Conservation (phyloP, 1,140 invertebrate genomes). For the Pogonognathellus flavescens region DNA sequence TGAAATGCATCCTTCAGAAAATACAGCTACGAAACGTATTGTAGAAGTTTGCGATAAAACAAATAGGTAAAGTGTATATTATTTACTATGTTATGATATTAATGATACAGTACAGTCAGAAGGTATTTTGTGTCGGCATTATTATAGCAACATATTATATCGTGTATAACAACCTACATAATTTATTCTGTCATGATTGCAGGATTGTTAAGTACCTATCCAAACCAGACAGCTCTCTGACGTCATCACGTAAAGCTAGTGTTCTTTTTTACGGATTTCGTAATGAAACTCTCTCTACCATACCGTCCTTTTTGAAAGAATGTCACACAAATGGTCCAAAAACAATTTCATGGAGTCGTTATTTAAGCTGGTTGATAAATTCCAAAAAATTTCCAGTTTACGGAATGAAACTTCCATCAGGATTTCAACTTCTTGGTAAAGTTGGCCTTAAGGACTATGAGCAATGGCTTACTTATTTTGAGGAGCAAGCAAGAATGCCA, state of each 20-base stretch:
- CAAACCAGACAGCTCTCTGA: slow-evolving; percentile 65
- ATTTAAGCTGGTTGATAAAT: slow-evolving; percentile 67
- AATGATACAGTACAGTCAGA: too few relatives aligned
- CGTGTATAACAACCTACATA: too few relatives aligned
- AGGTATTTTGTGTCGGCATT: too few relatives aligned
- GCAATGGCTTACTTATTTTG: slow-evolving; percentile 67
- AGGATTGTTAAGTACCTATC: slow-evolving; percentile 65
- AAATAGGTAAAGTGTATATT: slow-evolving; percentile 61
- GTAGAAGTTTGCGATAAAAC: slow-evolving; percentile 67
- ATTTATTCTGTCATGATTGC: not conserved
- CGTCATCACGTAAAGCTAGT: slow-evolving; percentile 67
- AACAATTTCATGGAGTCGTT: slow-evolving; percentile 64
- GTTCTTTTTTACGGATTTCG: slow-evolving; percentile 68
- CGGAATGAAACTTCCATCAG: slow-evolving; percentile 68
- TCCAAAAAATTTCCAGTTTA: slow-evolving; percentile 65
- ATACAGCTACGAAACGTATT: slow-evolving; percentile 66
- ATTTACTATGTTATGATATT: too few relatives aligned
- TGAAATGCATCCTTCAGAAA: slow-evolving; percentile 65
- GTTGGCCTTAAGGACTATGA: slow-evolving; percentile 68
- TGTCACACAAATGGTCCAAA: slow-evolving; percentile 47
- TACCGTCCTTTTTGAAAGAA: slow-evolving; percentile 63
- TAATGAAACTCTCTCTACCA: slow-evolving; percentile 55
- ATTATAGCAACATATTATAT: too few relatives aligned
- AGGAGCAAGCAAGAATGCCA: slow-evolving; percentile 51
- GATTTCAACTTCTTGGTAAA: slow-evolving; percentile 68